Base-by-base conservation (phyloP, 2,888 invertebrate genomes). In the Leistus spinibarbis region DNA sequence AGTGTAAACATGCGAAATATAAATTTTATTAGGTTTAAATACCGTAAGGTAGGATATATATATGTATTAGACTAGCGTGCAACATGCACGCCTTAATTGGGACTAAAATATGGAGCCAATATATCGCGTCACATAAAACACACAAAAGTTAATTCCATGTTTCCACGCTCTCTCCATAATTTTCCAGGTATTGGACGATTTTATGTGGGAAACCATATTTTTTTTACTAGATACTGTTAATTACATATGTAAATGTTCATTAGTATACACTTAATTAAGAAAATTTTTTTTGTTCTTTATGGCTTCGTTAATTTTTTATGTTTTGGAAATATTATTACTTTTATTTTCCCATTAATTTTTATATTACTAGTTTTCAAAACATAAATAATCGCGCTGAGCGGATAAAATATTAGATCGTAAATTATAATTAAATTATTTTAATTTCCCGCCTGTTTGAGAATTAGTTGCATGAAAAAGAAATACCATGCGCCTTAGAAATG, bases 21-120 rank as follows among this genome's bases (percentile, higher is more conserved):
- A 73, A 73, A 73, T 62, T 73, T 73, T 73, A 73, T 73, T 73
- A 73, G 67, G 73, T 73, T 73, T 73, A 73, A 73, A 73, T 73
- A 66, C 73, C 67, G 73, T 66, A 40, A 64, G 71, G 63, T 60
- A 60, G 67, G 67, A 56, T 16, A 19, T 56, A 10, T 56, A 16
- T 56, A 13, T 56, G 56, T 56, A 53, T 10, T 53, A 53, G 53
- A 9, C 10, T 53, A 9, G 56, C 56, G 16, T 56, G 40, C 40
- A 40, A 40, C 40, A 40, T 40, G 40, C 40, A 40, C 40, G 13
- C n/a, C 40, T 40, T 40, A 40, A 40, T 40, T 40, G 40, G 40
- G 40, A 10, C 40, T 40, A 40, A 40, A 40, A 40, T 40, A 40
- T 40, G 10, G 40, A 40, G 40, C 40, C 40, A 40, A 40, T 40